A percentile compares a stretch with the other conserved stretches of the same genome.
These are phyloP conservation scores for Cyaniris semiargus DNA, from an alignment of 2,888 invertebrate species.

Conservation along the genomic window DNA sequence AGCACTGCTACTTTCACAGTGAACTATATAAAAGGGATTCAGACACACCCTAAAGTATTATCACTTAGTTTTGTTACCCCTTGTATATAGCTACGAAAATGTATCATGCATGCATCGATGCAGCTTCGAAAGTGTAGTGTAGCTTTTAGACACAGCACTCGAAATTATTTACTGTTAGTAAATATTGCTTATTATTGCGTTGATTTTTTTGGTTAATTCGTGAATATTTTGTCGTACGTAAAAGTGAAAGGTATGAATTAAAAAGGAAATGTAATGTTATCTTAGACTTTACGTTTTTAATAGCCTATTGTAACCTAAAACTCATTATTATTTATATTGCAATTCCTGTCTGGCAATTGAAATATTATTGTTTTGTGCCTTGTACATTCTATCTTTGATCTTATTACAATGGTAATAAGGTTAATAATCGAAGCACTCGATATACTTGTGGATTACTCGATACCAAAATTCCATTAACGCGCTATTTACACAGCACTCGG, in stretches of 20 bases:
- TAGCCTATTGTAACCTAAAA: not conserved
- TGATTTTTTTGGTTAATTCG: not conserved
- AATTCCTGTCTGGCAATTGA: not conserved
- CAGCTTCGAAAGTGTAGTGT: not conserved
- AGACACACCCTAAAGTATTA: too few relatives aligned
- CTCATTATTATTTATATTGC: not conserved
- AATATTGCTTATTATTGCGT: not conserved
- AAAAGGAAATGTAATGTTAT: not conserved
- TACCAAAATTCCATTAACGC: constrained; percentile 66
- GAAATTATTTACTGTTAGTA: not conserved
- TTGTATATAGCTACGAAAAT: not conserved
- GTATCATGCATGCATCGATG: constrained; percentile 8
- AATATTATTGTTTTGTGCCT: not conserved
- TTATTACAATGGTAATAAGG: not conserved
- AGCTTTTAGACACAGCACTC: too few relatives aligned
- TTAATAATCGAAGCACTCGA: constrained; percentile 26
- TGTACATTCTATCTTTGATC: not conserved
- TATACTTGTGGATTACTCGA: constrained; percentile 38
- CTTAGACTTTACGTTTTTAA: not conserved
- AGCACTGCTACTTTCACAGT: too few relatives aligned
- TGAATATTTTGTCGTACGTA: not conserved
- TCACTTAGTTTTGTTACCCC: too few relatives aligned
- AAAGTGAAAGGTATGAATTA: not conserved
- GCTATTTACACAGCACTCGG: constrained; percentile 69
- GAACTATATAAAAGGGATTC: too few relatives aligned